Percentiles rank a stretch among this genome's conserved stretches.
These are phyloP conservation scores for Drosophila azteca DNA, from an alignment of 1,140 invertebrate species.

Conservation along the genomic window DNA sequence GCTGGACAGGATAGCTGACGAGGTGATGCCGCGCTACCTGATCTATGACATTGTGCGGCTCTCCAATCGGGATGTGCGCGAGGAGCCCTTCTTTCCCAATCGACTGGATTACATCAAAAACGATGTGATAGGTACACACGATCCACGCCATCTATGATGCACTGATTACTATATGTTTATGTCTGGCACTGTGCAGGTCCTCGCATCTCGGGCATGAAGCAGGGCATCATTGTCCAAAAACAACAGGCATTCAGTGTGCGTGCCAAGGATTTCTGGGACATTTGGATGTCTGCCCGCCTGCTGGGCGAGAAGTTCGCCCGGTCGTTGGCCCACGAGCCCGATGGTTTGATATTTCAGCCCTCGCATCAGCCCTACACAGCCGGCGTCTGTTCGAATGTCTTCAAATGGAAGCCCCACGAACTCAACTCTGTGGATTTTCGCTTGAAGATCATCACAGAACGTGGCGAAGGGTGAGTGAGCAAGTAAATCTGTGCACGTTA, in stretches of 20 bases:
- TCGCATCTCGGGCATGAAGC: conserved; percentile 89
- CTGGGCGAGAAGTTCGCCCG: conserved; percentile 94
- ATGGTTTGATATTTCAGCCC: conserved; percentile 99
- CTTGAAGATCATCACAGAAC: conserved; percentile 91
- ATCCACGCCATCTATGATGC: too few species aligned
- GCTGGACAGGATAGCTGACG: conserved; percentile 91
- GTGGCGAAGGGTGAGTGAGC: conserved; percentile 86
- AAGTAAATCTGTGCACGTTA: not conserved
- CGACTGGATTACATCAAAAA: conserved; percentile 91
- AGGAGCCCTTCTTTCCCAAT: conserved; percentile 89
- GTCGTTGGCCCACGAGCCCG: conserved; percentile 95
- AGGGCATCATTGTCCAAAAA: conserved; percentile 89
- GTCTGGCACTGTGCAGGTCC: conserved; percentile 83
- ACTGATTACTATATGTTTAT: too few species aligned
- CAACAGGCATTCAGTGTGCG: conserved; percentile 95
- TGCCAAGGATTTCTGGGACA: conserved; percentile 94
- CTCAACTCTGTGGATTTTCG: conserved; percentile 98
- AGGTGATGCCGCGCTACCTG: conserved; percentile 93
- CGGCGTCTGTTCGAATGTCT: conserved; percentile 91
- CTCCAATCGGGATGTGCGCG: conserved; percentile 91
- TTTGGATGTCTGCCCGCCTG: conserved; percentile 88
- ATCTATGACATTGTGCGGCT: conserved; percentile 97
- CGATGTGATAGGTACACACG: conserved; percentile 85
- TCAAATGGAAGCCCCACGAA: conserved; percentile 98
- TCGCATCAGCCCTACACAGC: conserved; percentile 91